Evolutionary conservation across 2,797 vertebrate species (phyloP).

Genomic region (Galago senegalensis): DNA sequence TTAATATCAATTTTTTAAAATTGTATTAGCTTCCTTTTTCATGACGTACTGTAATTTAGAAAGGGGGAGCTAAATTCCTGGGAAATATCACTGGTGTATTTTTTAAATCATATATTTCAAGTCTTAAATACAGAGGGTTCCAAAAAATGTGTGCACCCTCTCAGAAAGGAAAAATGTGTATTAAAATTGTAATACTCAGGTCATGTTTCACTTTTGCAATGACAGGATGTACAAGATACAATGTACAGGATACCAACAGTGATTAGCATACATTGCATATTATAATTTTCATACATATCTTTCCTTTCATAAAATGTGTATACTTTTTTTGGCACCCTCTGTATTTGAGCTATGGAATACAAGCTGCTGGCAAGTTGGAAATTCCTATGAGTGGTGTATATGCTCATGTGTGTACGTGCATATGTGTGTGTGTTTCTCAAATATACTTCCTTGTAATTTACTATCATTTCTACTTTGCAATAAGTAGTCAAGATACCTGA

Average conservation of each 20-base stretch:
- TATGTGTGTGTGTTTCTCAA: not conserved
- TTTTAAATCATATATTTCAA: not conserved
- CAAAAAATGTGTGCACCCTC: too few species aligned
- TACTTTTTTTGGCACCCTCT: too few species aligned
- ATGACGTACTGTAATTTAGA: not conserved
- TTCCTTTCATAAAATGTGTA: too few species aligned
- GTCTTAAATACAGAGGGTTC: not conserved
- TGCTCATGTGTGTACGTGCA: not conserved
- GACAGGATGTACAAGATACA: too few species aligned
- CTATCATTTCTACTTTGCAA: not conserved
- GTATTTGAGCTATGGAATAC: not conserved
- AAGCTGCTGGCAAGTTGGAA: not conserved
- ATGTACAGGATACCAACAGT: too few species aligned
- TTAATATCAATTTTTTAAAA: not conserved
- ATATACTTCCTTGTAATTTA: conserved; percentile 34
- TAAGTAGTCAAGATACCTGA: not conserved
- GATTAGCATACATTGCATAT: too few species aligned
- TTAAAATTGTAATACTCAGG: too few species aligned
- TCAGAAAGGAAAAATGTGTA: too few species aligned
- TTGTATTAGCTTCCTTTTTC: not conserved
- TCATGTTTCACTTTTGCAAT: too few species aligned
- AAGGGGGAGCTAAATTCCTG: not conserved
- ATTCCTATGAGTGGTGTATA: not conserved
- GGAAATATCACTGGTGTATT: not conserved
- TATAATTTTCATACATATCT: too few species aligned